phyloP scores from a whole-genome alignment of 2,888 invertebrate species.

The Stegana nigrithorax region DNA sequence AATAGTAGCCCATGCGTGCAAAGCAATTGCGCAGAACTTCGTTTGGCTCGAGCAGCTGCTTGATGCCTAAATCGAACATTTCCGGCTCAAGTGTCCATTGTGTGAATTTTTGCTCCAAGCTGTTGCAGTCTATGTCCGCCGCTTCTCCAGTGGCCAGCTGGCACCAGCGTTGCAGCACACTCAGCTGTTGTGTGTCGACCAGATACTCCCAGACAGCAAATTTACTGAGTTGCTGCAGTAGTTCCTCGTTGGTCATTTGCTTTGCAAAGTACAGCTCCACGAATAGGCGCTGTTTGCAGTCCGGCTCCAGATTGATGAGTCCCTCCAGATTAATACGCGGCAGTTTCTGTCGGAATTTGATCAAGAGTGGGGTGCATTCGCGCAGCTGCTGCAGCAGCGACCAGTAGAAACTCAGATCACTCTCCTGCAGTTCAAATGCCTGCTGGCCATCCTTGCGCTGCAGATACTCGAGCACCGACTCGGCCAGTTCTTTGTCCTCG shows the following conservation, averaged over 20 bases:
- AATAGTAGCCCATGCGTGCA: conserved; percentile 73
- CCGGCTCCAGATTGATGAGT: conserved; percentile 60
- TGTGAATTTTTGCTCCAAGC: conserved; percentile 48
- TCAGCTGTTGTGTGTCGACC: conserved; percentile 45
- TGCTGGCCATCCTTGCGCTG: conserved; percentile 69
- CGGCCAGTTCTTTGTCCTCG: conserved; percentile 72
- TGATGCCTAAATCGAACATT: conserved; percentile 63
- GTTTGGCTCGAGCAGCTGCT: conserved; percentile 45
- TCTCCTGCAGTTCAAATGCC: conserved; percentile 51
- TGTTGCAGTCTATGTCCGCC: neutral
- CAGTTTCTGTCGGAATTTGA: conserved; percentile 35
- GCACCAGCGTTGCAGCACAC: conserved; percentile 59
- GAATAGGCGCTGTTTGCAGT: conserved; percentile 53
- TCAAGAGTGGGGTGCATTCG: conserved; percentile 38
- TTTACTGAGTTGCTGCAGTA: conserved; percentile 63
- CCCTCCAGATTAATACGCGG: conserved; percentile 60
- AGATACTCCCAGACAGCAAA: conserved; percentile 62
- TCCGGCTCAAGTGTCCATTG: conserved; percentile 59
- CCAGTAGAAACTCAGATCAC: conserved; percentile 59
- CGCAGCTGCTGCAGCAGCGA: conserved; percentile 55
- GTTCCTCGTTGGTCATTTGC: conserved; percentile 43
- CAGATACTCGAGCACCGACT: conserved; percentile 77
- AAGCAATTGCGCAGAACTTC: conserved; percentile 61
- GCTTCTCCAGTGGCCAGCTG: conserved; percentile 17
- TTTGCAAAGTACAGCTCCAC: conserved; percentile 65